phyloP scores from a whole-genome alignment of 2,113 vertebrate genomes.

The Trichechus manatus region DNA sequence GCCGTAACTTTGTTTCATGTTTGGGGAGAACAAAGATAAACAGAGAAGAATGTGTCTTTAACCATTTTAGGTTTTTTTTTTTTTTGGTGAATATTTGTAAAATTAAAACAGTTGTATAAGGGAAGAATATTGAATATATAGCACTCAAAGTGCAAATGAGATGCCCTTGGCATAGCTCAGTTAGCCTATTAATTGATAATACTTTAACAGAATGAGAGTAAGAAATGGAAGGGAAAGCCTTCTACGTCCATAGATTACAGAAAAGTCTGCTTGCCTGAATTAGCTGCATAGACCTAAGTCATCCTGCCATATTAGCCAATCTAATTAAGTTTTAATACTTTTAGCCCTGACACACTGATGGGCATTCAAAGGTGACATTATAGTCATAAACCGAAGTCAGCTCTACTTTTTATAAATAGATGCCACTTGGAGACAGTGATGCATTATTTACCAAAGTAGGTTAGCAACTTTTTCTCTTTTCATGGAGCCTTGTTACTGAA shows the following conservation, averaged over 20 bases:
- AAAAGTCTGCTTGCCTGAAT: background rate
- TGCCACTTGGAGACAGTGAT: constrained; percentile 24
- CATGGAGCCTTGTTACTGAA: constrained; percentile 87
- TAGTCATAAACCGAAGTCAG: background rate
- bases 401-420: background rate
- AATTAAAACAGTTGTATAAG: background rate
- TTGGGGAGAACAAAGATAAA: constrained; percentile 29
- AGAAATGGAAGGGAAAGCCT: constrained; percentile 18
- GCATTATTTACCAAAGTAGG: background rate
- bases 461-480: constrained; percentile 74
- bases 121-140: constrained; percentile 16
- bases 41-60: constrained; percentile 53
- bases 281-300: background rate
- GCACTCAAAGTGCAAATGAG: background rate
- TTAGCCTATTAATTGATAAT: background rate
- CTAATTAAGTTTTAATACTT: background rate
- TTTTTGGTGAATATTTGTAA: background rate
- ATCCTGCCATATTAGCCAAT: background rate
- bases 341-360: background rate
- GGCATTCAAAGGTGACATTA: background rate
- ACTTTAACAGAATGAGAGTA: background rate
- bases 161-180: background rate
- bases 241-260: background rate
- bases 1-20: constrained; percentile 47
- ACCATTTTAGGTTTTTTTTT: background rate